Base-by-base conservation (phyloP, 2,888 invertebrate species). In the Villa cingulata region DNA sequence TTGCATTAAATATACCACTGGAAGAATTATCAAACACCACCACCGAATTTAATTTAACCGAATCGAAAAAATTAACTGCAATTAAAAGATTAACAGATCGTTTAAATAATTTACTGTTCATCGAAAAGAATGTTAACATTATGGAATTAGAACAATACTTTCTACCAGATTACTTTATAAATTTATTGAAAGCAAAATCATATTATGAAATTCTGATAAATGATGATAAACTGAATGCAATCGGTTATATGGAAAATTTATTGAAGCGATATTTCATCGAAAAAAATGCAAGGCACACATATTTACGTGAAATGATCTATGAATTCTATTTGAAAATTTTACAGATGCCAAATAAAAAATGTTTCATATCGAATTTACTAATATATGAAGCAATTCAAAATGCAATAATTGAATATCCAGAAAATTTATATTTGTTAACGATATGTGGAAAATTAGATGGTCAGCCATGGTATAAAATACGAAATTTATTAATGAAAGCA, bases 361-460 rank as follows among this genome's bases (percentile, higher is more conserved):
- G 68, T 34, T 58, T 58, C 37, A 66, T 68, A 15, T 59, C 67
- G 3, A 70, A 65, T 54, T 59, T 62, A n/a, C 54, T 70, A 5
- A 55, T 75, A 18, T 66, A 70, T 47, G 62, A 66, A 23, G 65
- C 67, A 18, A 55, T 74, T 29, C 56, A 58, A 37, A 58, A 61
- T 27, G 72, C 71, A 0, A 58, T 76, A 2, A 56, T 61, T 9
- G 66, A 66, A 29, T 80, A 72, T 60, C 78, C 80, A 1, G 73
- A 76, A 50, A 81, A 81, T 63, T 64, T 78, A 44, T 71, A 70
- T 49, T 58, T 80, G 10, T 60, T 80, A 23, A 71, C 75, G 32
- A 66, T 63, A 53, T 68, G 61, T 58, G 65, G 69, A 34, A 68
- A 60, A 43, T 59, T 68, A 4, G 57, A 63, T 23, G 68, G 67